Conservation (phyloP, 2,888 invertebrate species). For the Laspeyria flexula region DNA sequence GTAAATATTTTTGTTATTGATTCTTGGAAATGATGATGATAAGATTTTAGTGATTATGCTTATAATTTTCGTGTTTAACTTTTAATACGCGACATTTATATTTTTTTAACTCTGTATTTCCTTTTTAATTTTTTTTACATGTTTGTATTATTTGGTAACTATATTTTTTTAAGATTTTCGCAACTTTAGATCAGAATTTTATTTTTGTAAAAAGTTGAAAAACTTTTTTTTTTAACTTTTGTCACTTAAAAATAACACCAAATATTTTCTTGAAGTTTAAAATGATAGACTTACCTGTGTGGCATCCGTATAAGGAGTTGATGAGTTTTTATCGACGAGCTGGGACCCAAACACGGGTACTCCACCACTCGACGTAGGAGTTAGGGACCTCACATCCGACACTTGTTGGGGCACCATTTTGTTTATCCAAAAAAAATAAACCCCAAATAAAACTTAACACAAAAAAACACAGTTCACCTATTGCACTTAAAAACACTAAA, state of each 20-base stretch:
- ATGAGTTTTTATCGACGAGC: conserved; percentile 95
- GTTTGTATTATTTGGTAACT: not conserved
- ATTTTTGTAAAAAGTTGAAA: conserved; percentile 3
- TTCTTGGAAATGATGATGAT: conserved; percentile 19
- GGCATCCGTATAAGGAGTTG: conserved; percentile 99
- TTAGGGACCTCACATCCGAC: conserved; percentile 85
- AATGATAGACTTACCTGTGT: conserved; percentile 92
- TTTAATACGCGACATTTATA: not conserved
- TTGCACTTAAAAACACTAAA: conserved; percentile 76
- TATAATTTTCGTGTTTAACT: not conserved
- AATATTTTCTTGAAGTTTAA: conserved; percentile 18
- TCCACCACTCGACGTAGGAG: conserved; percentile 88
- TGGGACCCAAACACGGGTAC: conserved; percentile 95
- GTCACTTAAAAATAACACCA: conserved; percentile 15
- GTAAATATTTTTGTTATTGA: conserved; percentile 37
- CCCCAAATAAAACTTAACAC: conserved; percentile 63
- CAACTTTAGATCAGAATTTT: not conserved
- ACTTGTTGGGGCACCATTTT: conserved; percentile 92
- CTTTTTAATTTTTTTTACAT: not conserved
- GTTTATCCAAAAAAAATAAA: conserved; percentile 68
- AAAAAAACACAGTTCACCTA: conserved; percentile 82
- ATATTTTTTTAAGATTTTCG: not conserved
- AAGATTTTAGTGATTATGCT: conserved; percentile 16
- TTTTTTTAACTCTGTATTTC: not conserved
- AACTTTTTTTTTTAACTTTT: conserved; percentile 22